Evolutionary conservation across 2,888 invertebrate genomes (phyloP).

Genomic region (Drosophila longiperda): DNA sequence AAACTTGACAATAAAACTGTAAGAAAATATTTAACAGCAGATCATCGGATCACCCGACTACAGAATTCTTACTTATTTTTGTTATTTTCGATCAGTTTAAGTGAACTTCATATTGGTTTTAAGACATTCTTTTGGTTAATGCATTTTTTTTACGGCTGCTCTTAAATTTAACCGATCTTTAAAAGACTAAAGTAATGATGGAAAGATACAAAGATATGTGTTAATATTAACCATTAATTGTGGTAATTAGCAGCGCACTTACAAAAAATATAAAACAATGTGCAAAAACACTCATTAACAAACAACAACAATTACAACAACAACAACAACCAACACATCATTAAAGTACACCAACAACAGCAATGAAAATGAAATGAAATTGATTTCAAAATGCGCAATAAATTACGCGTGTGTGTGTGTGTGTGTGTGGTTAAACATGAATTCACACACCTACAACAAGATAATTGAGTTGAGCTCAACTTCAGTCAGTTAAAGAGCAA

Average conservation of each 20-base stretch:
- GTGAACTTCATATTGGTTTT: conserved; percentile 28
- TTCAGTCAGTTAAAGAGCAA: conserved; percentile 17
- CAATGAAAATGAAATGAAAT: conserved; percentile 53
- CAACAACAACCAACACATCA: conserved; percentile 19
- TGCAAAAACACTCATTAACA: conserved; percentile 29
- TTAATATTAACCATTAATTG: conserved; percentile 64
- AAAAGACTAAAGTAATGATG: conserved; percentile 38
- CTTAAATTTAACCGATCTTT: conserved; percentile 19
- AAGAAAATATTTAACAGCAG: neutral
- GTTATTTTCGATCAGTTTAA: conserved; percentile 12
- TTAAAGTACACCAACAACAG: neutral
- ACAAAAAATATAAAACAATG: conserved; percentile 30
- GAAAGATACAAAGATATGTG: conserved; percentile 40
- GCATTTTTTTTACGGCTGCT: neutral
- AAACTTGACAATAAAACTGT: neutral
- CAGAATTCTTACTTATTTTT: neutral
- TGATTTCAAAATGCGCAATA: conserved; percentile 69
- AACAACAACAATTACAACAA: conserved; percentile 32
- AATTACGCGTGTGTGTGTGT: conserved; percentile 22
- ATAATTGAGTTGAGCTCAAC: conserved; percentile 5
- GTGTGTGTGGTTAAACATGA: conserved; percentile 2
- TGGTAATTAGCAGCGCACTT: conserved; percentile 58
- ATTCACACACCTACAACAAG: neutral
- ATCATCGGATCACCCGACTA: neutral
- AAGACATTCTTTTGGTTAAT: conserved; percentile 3